Base-by-base conservation (phyloP, 2,888 invertebrate species). In the Eupithecia subfuscata region DNA sequence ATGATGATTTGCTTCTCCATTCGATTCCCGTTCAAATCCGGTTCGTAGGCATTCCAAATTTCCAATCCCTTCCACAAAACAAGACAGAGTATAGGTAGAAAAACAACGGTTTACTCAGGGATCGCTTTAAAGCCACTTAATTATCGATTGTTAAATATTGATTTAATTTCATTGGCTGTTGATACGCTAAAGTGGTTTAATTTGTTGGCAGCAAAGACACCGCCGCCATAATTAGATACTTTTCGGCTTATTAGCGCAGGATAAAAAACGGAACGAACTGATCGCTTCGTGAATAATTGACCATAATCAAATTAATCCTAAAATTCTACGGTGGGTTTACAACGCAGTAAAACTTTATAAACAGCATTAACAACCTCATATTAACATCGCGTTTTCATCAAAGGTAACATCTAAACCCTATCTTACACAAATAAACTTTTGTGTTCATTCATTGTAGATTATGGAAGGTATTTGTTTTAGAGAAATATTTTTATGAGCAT, bases 301-400 rank as follows among this genome's bases (percentile, higher is more conserved):
- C 93, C 88, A 93, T 93, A 95, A 95, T 95, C 94, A 94, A 95
- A 94, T 95, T 94, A 94, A 94, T 94, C 90, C 93, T 92, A 91
- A 94, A 93, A 93, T 94, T 91, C 92, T 92, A 95, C 94, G 93
- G 94, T 95, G 92, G 92, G 94, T 95, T 95, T 95, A 95, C 89
- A 91, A 86, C 93, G 93, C 86, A 92, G 89, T 94, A 94, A 94
- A 95, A 90, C 87, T 93, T 91, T 92, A 94, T 94, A 94, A 94
- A 94, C 91, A 92, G 85, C 90, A 91, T 89, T 91, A 92, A 92
- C 89, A 87, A 90, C 91, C 90, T 86, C 85, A 86, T 90, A 90
- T 90, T 90, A 90, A 88, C 88, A 88, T 86, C 89, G 90, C 89
- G 84, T 90, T 84, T 86, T 86, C 85, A 85, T 87, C 85, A 85